phyloP scores from a whole-genome alignment of 2,113 vertebrate genomes.

The Periophthalmus modestus region DNA sequence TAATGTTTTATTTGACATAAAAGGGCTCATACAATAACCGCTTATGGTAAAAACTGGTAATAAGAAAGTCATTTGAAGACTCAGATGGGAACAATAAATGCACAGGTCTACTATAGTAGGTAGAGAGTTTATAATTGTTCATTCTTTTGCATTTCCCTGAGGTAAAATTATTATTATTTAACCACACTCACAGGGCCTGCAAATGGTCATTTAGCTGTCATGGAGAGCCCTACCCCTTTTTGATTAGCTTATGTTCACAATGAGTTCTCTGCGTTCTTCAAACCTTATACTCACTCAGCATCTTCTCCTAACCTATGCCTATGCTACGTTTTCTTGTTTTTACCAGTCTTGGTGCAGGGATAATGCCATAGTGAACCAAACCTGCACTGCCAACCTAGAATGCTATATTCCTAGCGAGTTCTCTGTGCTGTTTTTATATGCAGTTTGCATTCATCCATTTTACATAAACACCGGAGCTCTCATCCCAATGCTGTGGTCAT shows the following conservation, averaged over 20 bases:
- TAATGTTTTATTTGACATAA: conserved; percentile 3
- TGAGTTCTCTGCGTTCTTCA: too few relatives aligned
- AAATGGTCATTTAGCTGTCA: neutral
- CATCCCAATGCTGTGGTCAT: too few relatives aligned
- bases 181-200: neutral
- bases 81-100: neutral
- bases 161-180: neutral
- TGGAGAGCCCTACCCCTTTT: neutral
- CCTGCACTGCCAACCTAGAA: too few relatives aligned
- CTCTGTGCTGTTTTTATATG: too few relatives aligned
- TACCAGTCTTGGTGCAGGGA: too few relatives aligned
- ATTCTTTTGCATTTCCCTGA: neutral
- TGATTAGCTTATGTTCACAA: neutral
- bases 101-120: neutral
- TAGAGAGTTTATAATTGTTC: neutral
- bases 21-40: conserved; percentile 1
- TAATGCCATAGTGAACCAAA: too few relatives aligned
- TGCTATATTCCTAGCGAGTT: too few relatives aligned
- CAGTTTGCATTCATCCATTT: too few relatives aligned
- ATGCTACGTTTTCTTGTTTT: too few relatives aligned
- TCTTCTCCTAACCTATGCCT: too few relatives aligned
- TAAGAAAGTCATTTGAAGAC: conserved; percentile 1
- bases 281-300: too few relatives aligned
- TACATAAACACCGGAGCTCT: too few relatives aligned
- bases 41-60: neutral